Evolutionary conservation across 1,140 invertebrate species (phyloP).

Genomic region (Aphelenchoides avenae): DNA sequence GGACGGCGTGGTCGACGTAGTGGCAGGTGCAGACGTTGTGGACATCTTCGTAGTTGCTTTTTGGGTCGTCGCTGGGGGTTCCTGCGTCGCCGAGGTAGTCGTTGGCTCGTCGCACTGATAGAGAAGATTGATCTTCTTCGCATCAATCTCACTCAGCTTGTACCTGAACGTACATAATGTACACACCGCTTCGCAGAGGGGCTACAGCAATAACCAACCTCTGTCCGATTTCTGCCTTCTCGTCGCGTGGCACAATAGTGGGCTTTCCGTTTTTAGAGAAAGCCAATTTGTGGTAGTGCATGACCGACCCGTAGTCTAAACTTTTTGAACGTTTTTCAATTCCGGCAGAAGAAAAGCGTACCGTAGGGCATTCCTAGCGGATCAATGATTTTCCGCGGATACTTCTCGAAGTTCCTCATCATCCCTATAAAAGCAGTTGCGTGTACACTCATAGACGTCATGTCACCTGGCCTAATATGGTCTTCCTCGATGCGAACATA

Average conservation of each 20-base stretch:
- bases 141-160: slow-evolving; percentile 55
- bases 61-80: neutral
- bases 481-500: slow-evolving; percentile 56
- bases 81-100: no score
- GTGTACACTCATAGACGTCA: slow-evolving; percentile 5
- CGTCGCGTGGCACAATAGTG: slow-evolving; percentile 53
- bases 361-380: slow-evolving; percentile 59
- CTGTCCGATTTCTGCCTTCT: slow-evolving; percentile 56
- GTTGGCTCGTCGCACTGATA: slow-evolving; percentile 42
- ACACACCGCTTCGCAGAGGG: neutral
- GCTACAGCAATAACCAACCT: slow-evolving; percentile 26
- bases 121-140: slow-evolving; percentile 51
- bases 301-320: slow-evolving; percentile 26
- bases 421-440: slow-evolving; percentile 44
- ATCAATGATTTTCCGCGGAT: slow-evolving; percentile 58
- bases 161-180: slow-evolving; percentile 31
- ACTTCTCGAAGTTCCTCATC: slow-evolving; percentile 59
- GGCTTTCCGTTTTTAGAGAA: slow-evolving; percentile 55
- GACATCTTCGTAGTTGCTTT: slow-evolving; percentile 7
- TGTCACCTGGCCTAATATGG: slow-evolving; percentile 56
- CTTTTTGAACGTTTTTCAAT: neutral
- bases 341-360: neutral
- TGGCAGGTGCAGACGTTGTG: slow-evolving; percentile 23
- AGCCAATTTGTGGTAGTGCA: slow-evolving; percentile 59
- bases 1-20: slow-evolving; percentile 26